A percentile compares a stretch with the other conserved stretches of the same genome.
These are phyloP conservation scores for Rhodinocichla rosea DNA, from an alignment of 2,113 vertebrate species.

Conservation along the genomic window DNA sequence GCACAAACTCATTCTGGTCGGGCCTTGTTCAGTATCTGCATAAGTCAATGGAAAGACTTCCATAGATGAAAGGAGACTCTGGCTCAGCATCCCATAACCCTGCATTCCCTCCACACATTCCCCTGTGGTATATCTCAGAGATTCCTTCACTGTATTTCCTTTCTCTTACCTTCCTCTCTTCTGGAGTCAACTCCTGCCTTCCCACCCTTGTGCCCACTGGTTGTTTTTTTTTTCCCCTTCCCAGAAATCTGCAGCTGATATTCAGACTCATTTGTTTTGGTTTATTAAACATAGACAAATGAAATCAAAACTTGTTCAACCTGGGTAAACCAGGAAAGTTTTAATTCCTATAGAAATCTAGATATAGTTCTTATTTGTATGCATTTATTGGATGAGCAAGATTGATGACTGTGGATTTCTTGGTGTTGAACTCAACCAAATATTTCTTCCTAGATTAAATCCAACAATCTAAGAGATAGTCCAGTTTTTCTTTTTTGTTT, in stretches of 20 bases:
- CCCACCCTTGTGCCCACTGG: fast-evolving
- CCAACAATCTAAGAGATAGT: not conserved
- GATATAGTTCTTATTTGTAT: not conserved
- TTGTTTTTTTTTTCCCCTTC: not conserved
- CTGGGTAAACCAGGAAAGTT: not conserved
- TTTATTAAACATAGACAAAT: constrained; percentile 9
- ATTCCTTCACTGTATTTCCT: not conserved
- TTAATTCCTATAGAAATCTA: not conserved
- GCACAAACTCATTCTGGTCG: not conserved
- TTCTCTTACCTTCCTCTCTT: not conserved
- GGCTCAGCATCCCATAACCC: not conserved
- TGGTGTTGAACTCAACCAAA: not conserved
- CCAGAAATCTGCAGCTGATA: not conserved
- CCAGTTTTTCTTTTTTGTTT: not conserved
- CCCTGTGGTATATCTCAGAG: not conserved
- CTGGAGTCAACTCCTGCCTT: not conserved
- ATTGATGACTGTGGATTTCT: not conserved
- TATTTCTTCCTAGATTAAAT: not conserved
- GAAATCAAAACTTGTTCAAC: constrained; percentile 1
- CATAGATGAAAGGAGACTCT: not conserved
- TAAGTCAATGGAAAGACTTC: not conserved
- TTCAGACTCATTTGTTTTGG: not conserved
- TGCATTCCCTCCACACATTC: not conserved
- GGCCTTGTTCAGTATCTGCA: not conserved
- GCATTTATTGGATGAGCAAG: not conserved